A percentile compares a stretch with the other conserved stretches of the same genome.
Evolutionary conservation across 2,797 vertebrate species (phyloP).

Genomic region (Pseudocheirus occidentalis): DNA sequence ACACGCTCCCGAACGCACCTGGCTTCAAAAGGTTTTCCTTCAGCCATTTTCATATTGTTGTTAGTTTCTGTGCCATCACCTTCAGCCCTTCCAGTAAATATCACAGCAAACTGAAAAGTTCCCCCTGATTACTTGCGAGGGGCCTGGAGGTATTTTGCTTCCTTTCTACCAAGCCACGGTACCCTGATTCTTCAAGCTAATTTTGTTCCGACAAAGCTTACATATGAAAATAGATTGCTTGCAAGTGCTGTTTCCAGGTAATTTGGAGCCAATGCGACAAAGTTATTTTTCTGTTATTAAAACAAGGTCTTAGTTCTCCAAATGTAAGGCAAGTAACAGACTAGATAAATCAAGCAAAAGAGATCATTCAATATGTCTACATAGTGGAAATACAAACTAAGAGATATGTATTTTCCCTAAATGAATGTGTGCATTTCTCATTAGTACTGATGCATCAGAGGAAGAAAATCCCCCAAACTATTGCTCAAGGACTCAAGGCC

Average conservation of each 20-base stretch:
- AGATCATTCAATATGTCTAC: conserved; percentile 58
- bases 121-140: conserved; percentile 1
- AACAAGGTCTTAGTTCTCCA: conserved; percentile 54
- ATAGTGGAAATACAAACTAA: conserved; percentile 72
- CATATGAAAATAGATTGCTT: conserved; percentile 51
- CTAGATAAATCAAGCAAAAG: conserved; percentile 62
- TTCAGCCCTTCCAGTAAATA: conserved; percentile 77
- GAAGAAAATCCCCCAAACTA: conserved; percentile 56
- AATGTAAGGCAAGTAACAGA: conserved; percentile 59
- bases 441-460: conserved; percentile 47
- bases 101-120: conserved; percentile 64
- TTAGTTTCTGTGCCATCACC: conserved; percentile 70
- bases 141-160: conserved; percentile 46
- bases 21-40: conserved; percentile 59
- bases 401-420: conserved; percentile 60
- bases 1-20: conserved; percentile 73
- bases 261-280: conserved; percentile 49
- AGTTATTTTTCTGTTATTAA: conserved; percentile 44
- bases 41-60: conserved; percentile 71
- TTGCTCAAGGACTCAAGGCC: conserved; percentile 26
- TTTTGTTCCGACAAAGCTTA: conserved; percentile 59
- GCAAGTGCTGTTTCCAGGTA: conserved; percentile 20
- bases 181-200: conserved; percentile 53
- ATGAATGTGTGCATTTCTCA: conserved; percentile 41
- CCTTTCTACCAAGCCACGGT: neutral